phyloP scores from a whole-genome alignment of 1,140 invertebrate genomes.

The Vollenhovia emeryi region DNA sequence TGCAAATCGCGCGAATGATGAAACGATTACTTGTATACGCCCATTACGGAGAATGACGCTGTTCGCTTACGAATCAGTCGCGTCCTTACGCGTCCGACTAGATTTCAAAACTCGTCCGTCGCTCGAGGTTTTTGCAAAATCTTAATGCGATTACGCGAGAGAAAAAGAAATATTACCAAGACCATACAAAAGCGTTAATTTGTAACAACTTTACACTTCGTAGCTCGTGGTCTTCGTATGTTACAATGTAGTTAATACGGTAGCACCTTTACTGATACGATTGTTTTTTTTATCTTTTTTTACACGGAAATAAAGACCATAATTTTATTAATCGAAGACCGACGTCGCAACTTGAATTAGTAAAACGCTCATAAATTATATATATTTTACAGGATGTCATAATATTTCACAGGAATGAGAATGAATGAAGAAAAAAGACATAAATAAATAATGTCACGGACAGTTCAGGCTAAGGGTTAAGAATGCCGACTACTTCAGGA shows the following conservation, averaged over 20 bases:
- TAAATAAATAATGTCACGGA: neutral
- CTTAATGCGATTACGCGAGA: too few relatives aligned
- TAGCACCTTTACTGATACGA: neutral
- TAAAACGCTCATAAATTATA: neutral
- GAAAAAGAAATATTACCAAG: too few relatives aligned
- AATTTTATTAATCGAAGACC: neutral
- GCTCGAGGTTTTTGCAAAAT: neutral
- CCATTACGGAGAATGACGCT: constrained; percentile 63
- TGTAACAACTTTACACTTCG: neutral
- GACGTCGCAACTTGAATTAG: neutral
- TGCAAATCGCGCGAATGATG: constrained; percentile 61
- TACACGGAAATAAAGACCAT: neutral
- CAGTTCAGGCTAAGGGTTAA: neutral
- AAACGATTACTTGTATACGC: constrained; percentile 54
- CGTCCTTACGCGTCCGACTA: neutral
- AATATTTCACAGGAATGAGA: neutral
- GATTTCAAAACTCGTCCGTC: constrained; percentile 29
- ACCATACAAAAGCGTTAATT: neutral
- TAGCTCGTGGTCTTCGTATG: neutral
- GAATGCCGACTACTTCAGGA: neutral
- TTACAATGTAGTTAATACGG: neutral
- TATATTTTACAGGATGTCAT: too few relatives aligned
- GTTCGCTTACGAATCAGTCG: constrained; percentile 47
- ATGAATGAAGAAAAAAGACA: neutral
- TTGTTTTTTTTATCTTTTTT: neutral